Evolutionary conservation across 2,888 invertebrate genomes (phyloP), one percentile per base, ranked within the genome.

Genomic region (Liposcelis brunnea): DNA sequence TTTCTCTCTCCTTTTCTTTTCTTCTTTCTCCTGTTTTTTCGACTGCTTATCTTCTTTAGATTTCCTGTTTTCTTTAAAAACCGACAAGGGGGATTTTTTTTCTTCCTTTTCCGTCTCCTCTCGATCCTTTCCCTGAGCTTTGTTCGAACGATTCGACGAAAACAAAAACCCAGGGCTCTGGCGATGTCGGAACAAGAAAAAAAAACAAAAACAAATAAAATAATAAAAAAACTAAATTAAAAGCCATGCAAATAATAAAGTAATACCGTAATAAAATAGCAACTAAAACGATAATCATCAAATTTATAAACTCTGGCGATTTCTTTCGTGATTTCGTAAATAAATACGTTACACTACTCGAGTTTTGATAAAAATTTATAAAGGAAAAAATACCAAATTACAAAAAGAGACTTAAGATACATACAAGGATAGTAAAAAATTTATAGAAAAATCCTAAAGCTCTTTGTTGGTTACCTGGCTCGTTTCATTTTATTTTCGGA

Each of bases 1-100:
- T 49, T 49, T 26, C 8, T 26, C 26, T 26, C 37, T 8, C 46
- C 32, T 50, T 53, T 47, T 47, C 48, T 46, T 53, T 50, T 52
- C 52, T 43, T 45, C 50, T 33, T 43, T 51, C 54, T 55, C 59
- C 50, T 64, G 58, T 54, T 70, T 68, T 57, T 49, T 49, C 48
- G 37, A 43, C 44, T 61, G 63, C 32, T 62, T 61, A 14, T 59
- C 50, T 26, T 59, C 56, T 50, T 61, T 61, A 59, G 58, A 49
- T 63, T 61, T n/a, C 58, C 57, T 18, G 61, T 58, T 50, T 65
- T 63, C 51, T 61, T 62, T 50, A 40, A 31, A 16, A 34, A 44
- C 31, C 8, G 31, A 43, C 32, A 38, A 46, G 16, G 8, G n/a
- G n/a, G 15, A 34, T 2, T 15, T 15, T 12, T 35, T 7, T 47